Conservation (phyloP, 2,113 vertebrate species). For the Catharus fuscescens region DNA sequence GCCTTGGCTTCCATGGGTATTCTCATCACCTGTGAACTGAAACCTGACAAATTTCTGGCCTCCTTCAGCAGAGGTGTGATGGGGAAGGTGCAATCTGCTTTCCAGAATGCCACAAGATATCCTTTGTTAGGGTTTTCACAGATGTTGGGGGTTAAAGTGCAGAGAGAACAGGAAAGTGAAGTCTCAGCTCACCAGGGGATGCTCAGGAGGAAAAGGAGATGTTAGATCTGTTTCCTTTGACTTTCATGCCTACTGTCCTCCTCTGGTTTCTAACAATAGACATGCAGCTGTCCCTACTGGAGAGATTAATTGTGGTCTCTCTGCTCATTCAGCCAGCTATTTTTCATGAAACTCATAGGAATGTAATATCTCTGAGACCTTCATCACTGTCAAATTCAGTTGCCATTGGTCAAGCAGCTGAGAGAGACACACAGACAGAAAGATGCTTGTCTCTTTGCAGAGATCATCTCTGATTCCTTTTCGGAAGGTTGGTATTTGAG, state of each 20-base stretch:
- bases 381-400: constrained; percentile 37
- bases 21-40: background rate
- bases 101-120: background rate
- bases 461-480: background rate
- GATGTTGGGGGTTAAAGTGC: background rate
- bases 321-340: constrained; percentile 37
- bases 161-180: background rate
- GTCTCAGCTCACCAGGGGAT: background rate
- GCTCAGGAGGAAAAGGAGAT: background rate
- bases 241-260: background rate
- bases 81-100: background rate
- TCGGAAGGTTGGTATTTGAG: background rate
- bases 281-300: constrained; percentile 19
- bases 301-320: constrained; percentile 52
- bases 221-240: background rate
- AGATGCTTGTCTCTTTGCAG: background rate
- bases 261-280: constrained; percentile 41
- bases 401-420: constrained; percentile 19
- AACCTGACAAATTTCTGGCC: background rate
- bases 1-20: background rate
- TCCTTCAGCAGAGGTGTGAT: background rate
- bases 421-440: background rate
- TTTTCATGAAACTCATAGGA: constrained; percentile 48
- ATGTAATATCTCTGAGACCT: constrained; percentile 21
- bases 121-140: background rate